A percentile compares a stretch with the other conserved stretches of the same genome.
Evolutionary conservation across 2,113 vertebrate genomes (phyloP).

Genomic region (Crotalus viridis): DNA sequence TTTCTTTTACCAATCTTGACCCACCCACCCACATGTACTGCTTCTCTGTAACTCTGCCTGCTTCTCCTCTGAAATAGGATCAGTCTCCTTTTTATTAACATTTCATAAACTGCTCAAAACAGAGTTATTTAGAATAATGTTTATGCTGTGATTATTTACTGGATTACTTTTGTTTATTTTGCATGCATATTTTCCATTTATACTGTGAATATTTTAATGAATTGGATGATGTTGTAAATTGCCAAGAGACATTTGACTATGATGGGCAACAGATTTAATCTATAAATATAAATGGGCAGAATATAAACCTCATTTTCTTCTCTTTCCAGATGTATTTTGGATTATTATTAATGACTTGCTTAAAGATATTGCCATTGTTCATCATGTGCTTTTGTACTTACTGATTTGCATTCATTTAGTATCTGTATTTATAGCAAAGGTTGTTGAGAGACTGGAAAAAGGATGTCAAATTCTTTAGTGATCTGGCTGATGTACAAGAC

Average conservation of each 20-base stretch:
- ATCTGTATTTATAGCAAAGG: conserved; percentile 36
- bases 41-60: background rate
- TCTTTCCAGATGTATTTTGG: conserved; percentile 13
- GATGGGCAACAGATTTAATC: background rate
- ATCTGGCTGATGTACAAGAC: conserved; percentile 28
- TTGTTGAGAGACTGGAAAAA: conserved; percentile 46
- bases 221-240: background rate
- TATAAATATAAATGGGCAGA: background rate
- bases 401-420: conserved; percentile 11
- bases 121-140: background rate
- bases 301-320: conserved; percentile 9
- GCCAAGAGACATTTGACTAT: background rate
- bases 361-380: conserved; percentile 27
- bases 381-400: conserved; percentile 35
- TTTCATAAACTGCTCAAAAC: background rate
- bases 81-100: background rate
- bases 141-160: background rate
- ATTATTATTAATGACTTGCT: conserved; percentile 39
- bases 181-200: background rate
- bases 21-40: background rate
- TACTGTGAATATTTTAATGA: background rate
- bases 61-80: background rate
- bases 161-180: background rate
- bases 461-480: conserved; percentile 20
- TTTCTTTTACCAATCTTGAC: background rate